Conservation (phyloP, 2,797 vertebrate species). For the Cyprinodon diabolis region DNA sequence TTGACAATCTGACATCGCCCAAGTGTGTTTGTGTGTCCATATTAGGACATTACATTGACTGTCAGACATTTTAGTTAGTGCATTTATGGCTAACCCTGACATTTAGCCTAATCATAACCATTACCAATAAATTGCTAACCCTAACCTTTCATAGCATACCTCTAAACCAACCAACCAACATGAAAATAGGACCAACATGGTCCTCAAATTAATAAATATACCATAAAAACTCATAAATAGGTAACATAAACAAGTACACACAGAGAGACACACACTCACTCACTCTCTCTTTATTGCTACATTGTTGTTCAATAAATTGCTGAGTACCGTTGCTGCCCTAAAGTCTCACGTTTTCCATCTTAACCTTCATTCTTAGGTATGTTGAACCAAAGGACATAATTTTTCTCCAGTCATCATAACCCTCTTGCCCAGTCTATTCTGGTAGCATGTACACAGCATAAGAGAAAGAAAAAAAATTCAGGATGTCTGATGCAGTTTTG, state of each 20-base stretch:
- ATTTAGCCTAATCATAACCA: no score
- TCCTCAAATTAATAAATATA: no score
- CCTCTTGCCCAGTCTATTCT: conserved; percentile 15
- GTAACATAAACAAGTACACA: not conserved
- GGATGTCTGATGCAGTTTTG: conserved; percentile 24
- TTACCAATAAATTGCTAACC: no score
- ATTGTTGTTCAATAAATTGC: conserved; percentile 53
- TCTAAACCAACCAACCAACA: no score
- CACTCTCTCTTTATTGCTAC: conserved; percentile 5
- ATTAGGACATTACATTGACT: no score
- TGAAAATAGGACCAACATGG: no score
- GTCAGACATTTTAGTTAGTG: no score
- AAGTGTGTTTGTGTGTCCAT: no score
- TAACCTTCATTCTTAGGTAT: conserved; percentile 51
- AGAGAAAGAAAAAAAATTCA: conserved; percentile 54
- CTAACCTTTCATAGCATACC: no score
- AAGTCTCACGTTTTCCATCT: conserved; percentile 64
- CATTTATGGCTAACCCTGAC: no score
- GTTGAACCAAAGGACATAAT: conserved; percentile 46
- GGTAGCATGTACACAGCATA: conserved; percentile 25
- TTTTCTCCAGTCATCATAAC: conserved; percentile 51
- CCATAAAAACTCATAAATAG: not conserved
- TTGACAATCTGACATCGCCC: conserved; percentile 1
- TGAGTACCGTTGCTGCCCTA: conserved; percentile 69
- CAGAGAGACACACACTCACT: not conserved